Conservation (phyloP, 2,888 invertebrate genomes). For the Caenorhabditis uteleia region DNA sequence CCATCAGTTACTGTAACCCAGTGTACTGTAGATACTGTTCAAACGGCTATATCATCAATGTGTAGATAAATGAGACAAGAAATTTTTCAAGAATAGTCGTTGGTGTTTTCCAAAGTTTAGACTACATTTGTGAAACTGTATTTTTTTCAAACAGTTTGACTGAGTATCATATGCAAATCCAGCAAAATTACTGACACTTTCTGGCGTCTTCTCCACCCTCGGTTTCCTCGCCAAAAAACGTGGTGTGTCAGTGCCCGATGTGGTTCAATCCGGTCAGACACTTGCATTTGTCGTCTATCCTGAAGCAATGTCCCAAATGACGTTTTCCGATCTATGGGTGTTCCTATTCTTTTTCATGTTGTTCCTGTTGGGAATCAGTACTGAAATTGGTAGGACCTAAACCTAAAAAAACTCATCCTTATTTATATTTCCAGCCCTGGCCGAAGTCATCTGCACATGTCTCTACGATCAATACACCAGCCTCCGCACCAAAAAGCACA, state of each 20-base stretch:
- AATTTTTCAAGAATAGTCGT: background rate
- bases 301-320: slow-evolving; percentile 70
- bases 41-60: too few species aligned
- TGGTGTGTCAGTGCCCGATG: slow-evolving; percentile 27
- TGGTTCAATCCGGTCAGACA: slow-evolving; percentile 66
- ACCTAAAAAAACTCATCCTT: background rate
- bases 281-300: slow-evolving; percentile 70
- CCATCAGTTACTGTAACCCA: too few species aligned
- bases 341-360: slow-evolving; percentile 71
- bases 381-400: slow-evolving; percentile 9
- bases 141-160: background rate
- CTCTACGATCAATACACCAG: background rate
- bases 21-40: too few species aligned
- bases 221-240: slow-evolving; percentile 47
- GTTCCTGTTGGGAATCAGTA: slow-evolving; percentile 69
- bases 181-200: too few species aligned
- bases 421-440: background rate
- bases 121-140: background rate
- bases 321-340: slow-evolving; percentile 69
- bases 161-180: too few species aligned
- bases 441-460: slow-evolving; percentile 1
- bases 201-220: slow-evolving; percentile 51
- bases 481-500: background rate
- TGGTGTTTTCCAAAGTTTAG: background rate
- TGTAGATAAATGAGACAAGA: slow-evolving; percentile 1